Base-by-base conservation (phyloP, 2,888 invertebrate genomes). In the Lacanobia oleracea region DNA sequence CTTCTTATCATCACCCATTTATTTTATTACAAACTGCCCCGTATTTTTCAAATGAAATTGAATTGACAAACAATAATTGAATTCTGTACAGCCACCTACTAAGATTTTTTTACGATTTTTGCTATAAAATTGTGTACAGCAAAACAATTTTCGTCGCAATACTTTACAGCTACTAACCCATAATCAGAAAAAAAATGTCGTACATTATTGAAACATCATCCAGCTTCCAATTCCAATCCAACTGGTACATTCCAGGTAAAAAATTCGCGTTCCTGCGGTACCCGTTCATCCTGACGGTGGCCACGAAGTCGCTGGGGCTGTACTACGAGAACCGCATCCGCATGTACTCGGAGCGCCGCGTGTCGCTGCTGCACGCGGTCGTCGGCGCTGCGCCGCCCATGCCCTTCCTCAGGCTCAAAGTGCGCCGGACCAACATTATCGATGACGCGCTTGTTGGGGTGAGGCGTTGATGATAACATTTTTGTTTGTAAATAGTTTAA, bases 301-400 rank as follows among this genome's bases (percentile, higher is more conserved):
- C 99, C 14, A 98, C 98, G 10, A 99, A 99, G 95, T 98, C 98
- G 5, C 97, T 98, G 84, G 98, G 98, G 0, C 95, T 99, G 79
- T 99, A 99, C 95, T 99, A 98, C 91, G 99, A 99, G 94, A 99
- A 99, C 93, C 97, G 99, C 71, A 98, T 99, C 92, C 97, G 99
- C 69, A 99, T 99, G 99, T 98, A 98, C 93, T 98, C 98, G 77
- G 99, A 99, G 94, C 96, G 99, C 63, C 97, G 99, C 83, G 97
- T 98, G 89, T 98, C 98, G 88, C 96, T 99, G 86, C 96, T 98
- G 84, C 98, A 99, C 88, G 98, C 98, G 23, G 97, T 98, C 57
- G 97, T 98, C 67, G 98, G 99, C 21, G 98, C 98, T 67, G 97
- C 98, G 85, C 97, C 98, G 61, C 97, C 98, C 1, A 97, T 98